phyloP scores from a whole-genome alignment of 1,140 invertebrate species.

The Apis florea region DNA sequence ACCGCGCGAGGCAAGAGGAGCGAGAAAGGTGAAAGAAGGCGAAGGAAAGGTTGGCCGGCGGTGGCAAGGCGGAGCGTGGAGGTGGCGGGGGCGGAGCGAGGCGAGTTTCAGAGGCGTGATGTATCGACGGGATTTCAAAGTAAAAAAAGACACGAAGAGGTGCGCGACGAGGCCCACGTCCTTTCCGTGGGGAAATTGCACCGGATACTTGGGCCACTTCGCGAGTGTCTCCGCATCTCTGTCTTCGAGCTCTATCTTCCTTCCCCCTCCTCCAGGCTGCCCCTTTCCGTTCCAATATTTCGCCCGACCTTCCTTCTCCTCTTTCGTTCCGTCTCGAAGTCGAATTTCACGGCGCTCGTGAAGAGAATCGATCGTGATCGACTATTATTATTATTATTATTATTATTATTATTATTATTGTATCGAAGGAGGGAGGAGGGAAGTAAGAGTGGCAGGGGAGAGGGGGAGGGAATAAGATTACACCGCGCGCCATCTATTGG shows the following conservation, averaged over 20 bases:
- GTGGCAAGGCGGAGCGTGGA: slow-evolving; percentile 75
- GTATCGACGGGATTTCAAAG: slow-evolving; percentile 78
- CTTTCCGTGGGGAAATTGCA: slow-evolving; percentile 17
- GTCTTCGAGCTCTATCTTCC: too few relatives aligned
- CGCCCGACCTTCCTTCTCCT: not conserved
- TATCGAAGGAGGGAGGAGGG: too few relatives aligned
- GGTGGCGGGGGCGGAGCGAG: slow-evolving; percentile 74
- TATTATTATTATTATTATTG: too few relatives aligned
- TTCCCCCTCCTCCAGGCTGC: too few relatives aligned
- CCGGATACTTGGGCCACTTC: not conserved
- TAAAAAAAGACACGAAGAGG: slow-evolving; percentile 73
- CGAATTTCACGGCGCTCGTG: too few relatives aligned
- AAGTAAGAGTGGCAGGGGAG: too few relatives aligned
- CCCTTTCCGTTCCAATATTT: not conserved
- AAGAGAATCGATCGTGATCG: not conserved
- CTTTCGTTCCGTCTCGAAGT: not conserved
- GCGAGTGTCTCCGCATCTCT: too few relatives aligned
- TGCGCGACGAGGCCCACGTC: slow-evolving; percentile 11
- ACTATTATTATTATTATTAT: too few relatives aligned
- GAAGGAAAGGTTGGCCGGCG: slow-evolving; percentile 61
- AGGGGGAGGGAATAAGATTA: too few relatives aligned
- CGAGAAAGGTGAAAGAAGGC: slow-evolving; percentile 50
- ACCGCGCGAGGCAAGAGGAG: not conserved
- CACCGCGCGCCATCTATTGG: too few relatives aligned
- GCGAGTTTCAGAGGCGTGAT: slow-evolving; percentile 76